phyloP scores from a whole-genome alignment of 2,113 vertebrate genomes.

The Antennarius striatus region DNA sequence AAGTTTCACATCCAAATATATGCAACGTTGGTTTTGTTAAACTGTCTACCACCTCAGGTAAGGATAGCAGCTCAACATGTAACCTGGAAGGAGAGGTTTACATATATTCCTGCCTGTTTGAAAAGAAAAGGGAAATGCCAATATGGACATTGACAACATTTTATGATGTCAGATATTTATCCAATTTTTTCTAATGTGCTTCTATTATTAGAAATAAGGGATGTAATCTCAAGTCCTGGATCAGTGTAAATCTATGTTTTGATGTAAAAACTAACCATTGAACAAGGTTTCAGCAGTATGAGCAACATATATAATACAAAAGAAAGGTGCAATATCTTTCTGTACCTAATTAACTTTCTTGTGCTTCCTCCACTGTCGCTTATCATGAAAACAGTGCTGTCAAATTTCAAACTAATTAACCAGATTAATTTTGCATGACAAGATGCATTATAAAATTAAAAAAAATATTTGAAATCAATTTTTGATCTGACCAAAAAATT shows the following conservation, averaged over 20 bases:
- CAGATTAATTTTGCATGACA: too few species aligned
- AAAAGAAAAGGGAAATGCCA: neutral
- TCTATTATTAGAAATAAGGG: neutral
- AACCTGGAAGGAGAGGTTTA: constrained; percentile 7
- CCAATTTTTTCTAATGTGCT: neutral
- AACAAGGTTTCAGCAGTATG: neutral
- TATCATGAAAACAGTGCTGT: neutral
- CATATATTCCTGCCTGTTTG: neutral
- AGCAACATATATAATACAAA: neutral
- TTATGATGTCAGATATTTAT: neutral
- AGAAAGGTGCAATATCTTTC: neutral
- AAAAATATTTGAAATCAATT: too few species aligned
- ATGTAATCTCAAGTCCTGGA: neutral
- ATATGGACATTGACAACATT: neutral
- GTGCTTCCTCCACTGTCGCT: neutral
- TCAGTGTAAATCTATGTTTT: neutral
- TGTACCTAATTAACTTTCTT: neutral
- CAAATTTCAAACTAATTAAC: neutral
- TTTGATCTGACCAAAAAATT: too few species aligned
- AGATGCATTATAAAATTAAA: too few species aligned
- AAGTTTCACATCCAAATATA: constrained; percentile 16
- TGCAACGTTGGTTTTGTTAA: neutral
- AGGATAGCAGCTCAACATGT: constrained; percentile 1
- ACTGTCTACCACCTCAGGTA: constrained; percentile 3
- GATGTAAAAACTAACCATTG: neutral